Conservation (phyloP, 2,888 invertebrate species). For the Athripsodes cinereus region DNA sequence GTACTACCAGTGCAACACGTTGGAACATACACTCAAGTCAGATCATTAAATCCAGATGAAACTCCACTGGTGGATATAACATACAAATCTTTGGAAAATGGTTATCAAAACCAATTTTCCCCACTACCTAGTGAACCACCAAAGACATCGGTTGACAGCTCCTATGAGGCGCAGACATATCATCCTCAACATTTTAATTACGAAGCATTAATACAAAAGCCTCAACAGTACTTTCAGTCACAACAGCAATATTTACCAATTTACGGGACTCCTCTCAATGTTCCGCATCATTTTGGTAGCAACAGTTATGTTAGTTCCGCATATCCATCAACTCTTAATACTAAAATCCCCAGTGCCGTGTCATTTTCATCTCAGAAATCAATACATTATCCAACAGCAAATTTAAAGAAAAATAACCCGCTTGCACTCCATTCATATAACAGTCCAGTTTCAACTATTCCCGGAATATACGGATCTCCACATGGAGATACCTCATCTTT, state of each 20-base stretch:
- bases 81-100: slow-evolving; percentile 12
- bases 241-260: not conserved
- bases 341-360: not conserved
- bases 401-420: not conserved
- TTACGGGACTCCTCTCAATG: not conserved
- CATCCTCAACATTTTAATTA: slow-evolving; percentile 3
- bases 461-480: slow-evolving; percentile 16
- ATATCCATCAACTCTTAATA: not conserved
- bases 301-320: not conserved
- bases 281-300: not conserved
- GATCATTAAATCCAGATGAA: slow-evolving; percentile 11
- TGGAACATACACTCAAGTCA: slow-evolving; percentile 12
- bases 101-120: slow-evolving; percentile 6
- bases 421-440: slow-evolving; percentile 5
- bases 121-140: not conserved
- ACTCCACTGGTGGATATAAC: slow-evolving; percentile 19
- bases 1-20: slow-evolving; percentile 19
- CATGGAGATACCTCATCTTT: slow-evolving; percentile 8
- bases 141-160: not conserved
- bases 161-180: not conserved
- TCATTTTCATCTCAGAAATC: not conserved
- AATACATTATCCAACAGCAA: not conserved
- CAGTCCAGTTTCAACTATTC: slow-evolving; percentile 11
- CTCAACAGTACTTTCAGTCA: not conserved
- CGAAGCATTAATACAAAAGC: not conserved